Evolutionary conservation across 1,140 invertebrate species (phyloP), one percentile per base, ranked within the genome.

Genomic region (Zelostemma sp.): DNA sequence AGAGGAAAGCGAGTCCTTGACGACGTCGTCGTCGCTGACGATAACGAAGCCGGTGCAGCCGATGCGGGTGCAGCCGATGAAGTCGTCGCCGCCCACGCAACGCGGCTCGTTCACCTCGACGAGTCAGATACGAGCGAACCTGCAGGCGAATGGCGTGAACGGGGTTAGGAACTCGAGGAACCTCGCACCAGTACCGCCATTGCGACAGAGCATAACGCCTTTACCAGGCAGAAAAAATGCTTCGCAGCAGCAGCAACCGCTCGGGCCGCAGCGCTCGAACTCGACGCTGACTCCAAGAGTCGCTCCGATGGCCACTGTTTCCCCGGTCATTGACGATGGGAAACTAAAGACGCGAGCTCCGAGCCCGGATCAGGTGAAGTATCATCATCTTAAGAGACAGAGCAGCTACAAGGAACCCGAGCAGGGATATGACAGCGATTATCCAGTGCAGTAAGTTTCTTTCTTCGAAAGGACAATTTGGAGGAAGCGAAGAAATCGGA

Each of bases 291-390:
- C 80, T 1, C 81, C 81, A 5, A 66, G 80, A 43, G 82, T 84
- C 6, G 81, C 82, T 12, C 80, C 85, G 6, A 83, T 84, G 85
- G 81, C 83, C 15, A 80, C 84, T 1, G 80, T 86, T 2, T 76
- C 82, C 6, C 84, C 85, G 8, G 83, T 85, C 9, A 85, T 86
- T 61, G 84, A 84, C 31, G 80, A 85, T 58, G 83, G 82, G n/a
- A 85, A 85, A 61, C 15, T 83, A 0, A 86, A 85, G 56, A 76
- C 53, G 0, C 53, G 83, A 49, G 78, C 79, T 15, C 75, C 74
- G 6, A 86, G 83, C 72, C 84, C 83, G 9, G 83, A 86, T 63
- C 76, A 77, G 33, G 69, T 74, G 0, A 86, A 85, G 58, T 77
- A 81, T 57, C 80, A 76, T 25, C 79, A 75, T 25, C 25, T 82